These are phyloP conservation scores for Microplitis demolitor DNA, from an alignment of 1,140 invertebrate species.

Conservation along the genomic window DNA sequence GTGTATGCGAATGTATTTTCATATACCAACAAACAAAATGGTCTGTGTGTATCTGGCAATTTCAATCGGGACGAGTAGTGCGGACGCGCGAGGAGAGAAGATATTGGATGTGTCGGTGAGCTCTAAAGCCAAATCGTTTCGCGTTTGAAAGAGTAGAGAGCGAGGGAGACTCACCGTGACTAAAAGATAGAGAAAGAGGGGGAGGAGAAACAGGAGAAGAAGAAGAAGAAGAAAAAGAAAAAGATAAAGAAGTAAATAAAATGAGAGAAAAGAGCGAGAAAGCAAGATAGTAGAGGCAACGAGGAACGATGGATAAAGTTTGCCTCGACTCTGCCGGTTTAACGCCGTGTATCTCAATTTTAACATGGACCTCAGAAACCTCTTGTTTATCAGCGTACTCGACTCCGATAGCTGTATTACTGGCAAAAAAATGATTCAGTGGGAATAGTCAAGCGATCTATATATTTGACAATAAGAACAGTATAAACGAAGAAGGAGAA, in stretches of 20 bases:
- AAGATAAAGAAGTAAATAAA: too few species aligned
- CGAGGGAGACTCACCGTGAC: not conserved
- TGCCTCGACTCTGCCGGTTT: not conserved
- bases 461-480: too few species aligned
- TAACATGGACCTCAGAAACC: not conserved
- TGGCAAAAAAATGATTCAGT: not conserved
- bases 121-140: constrained; percentile 21
- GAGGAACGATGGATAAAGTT: not conserved
- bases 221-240: too few species aligned
- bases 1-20: not conserved
- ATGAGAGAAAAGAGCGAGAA: too few species aligned
- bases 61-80: constrained; percentile 7
- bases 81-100: constrained; percentile 9
- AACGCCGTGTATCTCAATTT: constrained; percentile 17
- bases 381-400: not conserved
- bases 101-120: constrained; percentile 19
- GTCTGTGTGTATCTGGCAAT: constrained; percentile 9
- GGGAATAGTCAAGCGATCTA: too few species aligned
- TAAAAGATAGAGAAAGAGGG: constrained; percentile 5
- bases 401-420: not conserved
- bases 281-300: too few species aligned
- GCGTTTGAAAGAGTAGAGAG: constrained; percentile 11
- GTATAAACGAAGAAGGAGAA: not conserved
- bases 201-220: too few species aligned
- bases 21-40: not conserved